Evolutionary conservation across 2,888 invertebrate species (phyloP), one percentile per base, ranked within the genome.

Genomic region (Falcaria lacertinaria): DNA sequence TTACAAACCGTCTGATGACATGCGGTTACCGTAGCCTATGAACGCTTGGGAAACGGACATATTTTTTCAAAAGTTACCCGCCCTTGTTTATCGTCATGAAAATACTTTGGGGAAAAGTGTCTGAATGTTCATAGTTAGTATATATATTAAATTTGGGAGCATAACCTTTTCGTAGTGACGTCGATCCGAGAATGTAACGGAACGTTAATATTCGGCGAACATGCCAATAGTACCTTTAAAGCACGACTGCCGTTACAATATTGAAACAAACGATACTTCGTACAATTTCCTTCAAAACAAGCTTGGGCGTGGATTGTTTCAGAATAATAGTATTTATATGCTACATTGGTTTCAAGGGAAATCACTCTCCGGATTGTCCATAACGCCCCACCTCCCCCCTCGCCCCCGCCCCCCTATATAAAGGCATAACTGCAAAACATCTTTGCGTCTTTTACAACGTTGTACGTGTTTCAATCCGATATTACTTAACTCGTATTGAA

Each of bases 271-370:
- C 37, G 37, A 22, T 22, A 22, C 37, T 36, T 37, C 37, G 37
- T 61, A 28, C 28, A 67, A 72, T 69, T 72, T 70, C 68, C 69
- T 75, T 69, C 69, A 69, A 70, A 78, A 81, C 73, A 79, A 74
- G 74, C 56, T 73, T 69, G 76, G 71, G 76, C 78, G 80, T 71
- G 81, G 78, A 88, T 84, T 85, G 87, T 86, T 84, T 80, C 82
- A 80, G 72, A 84, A 84, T 88, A 88, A 86, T 83, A 80, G 85
- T 87, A 87, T 88, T 88, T 87, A 84, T 87, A 84, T 85, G 88
- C 80, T 82, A 85, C 89, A 89, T 89, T 80, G 88, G 86, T 85
- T 88, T 81, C 88, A 83, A 78, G 88, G 88, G 88, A 89, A 89
- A 89, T 89, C 88, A 89, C 81, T 87, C 81, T 74, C 66, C 57